Evolutionary conservation across 1,140 invertebrate genomes (phyloP), one percentile per base, ranked within the genome.

Genomic region (Atta cephalotes): DNA sequence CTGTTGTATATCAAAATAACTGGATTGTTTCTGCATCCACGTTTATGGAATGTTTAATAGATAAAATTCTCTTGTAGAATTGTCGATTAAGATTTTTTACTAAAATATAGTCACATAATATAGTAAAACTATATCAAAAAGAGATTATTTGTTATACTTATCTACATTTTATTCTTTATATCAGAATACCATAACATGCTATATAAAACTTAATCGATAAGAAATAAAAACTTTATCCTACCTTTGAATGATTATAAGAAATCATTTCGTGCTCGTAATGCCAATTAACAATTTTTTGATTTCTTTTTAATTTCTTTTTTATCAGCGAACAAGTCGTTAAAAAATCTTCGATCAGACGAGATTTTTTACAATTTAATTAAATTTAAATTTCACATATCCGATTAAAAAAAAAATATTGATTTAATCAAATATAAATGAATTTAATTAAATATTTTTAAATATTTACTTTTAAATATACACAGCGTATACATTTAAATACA

Each of bases 351-450:
- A 81, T 58, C 45, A 62, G 53, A 62, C 16, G 39, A 21, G 4
- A 49, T 5, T 70, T 31, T 25, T 49, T 10, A 56, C 80, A 18
- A 35, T 84, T 76, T 74, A 45, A 82, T 82, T 60, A 5, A 76
- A 74, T n/a, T 25, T 18, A 18, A 35, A n/a, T 76, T 28, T 51
- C 18, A 25, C 14, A 76, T 58, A 16, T 62, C 9, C 2, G 10
- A 25, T 72, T 62, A 39, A 74, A 49, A 5, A 45, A 5, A 45
- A 10, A 16, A 62, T 25, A 25, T 62, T 70, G 25, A 81, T 62
- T 82, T 74, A 74, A 60, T 82, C 21, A 28, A n/a, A 18, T 53
- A 35, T 81, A 71, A 82, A 74, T 28, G 14, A 82, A 82, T 72
- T 72, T 72, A 82, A 72, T 60, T 82, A 25, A 25, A 25, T 25